Base-by-base conservation (phyloP, 2,888 invertebrate genomes). In the Conomelus anceps region DNA sequence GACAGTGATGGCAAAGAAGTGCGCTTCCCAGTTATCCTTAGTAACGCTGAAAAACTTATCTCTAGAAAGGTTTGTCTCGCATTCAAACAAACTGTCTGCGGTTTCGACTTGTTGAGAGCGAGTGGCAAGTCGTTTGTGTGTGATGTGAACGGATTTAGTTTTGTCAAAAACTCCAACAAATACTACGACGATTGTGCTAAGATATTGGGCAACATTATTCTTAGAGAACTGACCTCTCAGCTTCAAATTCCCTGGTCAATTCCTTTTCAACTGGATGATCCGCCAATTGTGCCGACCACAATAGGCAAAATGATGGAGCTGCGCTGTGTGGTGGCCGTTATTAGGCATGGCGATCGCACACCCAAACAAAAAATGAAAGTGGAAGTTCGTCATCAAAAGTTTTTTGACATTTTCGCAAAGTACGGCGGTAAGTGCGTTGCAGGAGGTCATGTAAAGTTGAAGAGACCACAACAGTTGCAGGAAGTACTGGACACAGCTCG, bases 341-440 rank as follows among this genome's bases (percentile, higher is more conserved):
- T 99, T 90, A 94, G 99, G 90, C 99, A 99, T 92, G 99, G 99
- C 0, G 99, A 99, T 93, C 95, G 99, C 91, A 99, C 99, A 20
- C 99, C 99, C 0, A 99, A 99, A 93, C 99, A 99, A 94, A 99
- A 99, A 94, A 99, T 99, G 99, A 99, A 99, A 94, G 99, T 99
- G 91, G 99, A 99, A 95, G 99, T 99, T 20, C 95, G 98, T 88
- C 98, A 99, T 95, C 97, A 97, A 1, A 98, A 98, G 97, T 99
- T 99, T 94, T 99, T 99, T 94, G 98, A 99, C 93, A 97, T 99
- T 92, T 99, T 99, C 94, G 97, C 98, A 93, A 99, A 99, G 93
- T 99, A 99, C 93, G 98, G 98, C 92, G 99, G 98, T 0, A 98
- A 96, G 93, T 63, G 63, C n/a, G 63, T 63, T 1, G 98, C 98